These are phyloP conservation scores for Otus sunia DNA, from an alignment of 2,113 vertebrate genomes.

Conservation along the genomic window DNA sequence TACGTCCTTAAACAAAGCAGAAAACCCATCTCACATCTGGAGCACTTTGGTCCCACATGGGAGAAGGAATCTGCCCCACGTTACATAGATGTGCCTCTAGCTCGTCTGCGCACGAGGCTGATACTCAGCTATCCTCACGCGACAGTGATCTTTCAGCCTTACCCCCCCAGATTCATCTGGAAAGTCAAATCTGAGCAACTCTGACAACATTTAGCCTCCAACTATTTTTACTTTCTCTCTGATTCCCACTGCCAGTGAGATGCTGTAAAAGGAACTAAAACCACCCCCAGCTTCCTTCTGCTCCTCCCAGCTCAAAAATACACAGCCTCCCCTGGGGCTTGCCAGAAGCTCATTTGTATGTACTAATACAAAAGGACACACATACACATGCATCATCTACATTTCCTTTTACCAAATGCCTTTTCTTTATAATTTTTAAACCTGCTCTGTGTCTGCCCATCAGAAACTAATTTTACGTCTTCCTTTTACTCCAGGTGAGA, in stretches of 20 bases:
- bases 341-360: not conserved
- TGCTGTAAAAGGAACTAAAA: not conserved
- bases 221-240: slow-evolving; percentile 10
- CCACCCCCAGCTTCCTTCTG: slow-evolving; percentile 20
- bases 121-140: not conserved
- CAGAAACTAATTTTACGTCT: not conserved
- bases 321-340: not conserved
- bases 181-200: not conserved
- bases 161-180: not conserved
- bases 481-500: not conserved
- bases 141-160: not conserved
- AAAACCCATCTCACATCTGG: not conserved
- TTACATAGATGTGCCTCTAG: not conserved
- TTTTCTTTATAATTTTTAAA: not conserved
- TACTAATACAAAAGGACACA: not conserved
- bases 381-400: not conserved
- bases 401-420: not conserved
- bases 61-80: fast-evolving
- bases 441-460: not conserved
- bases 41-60: not conserved
- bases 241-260: not conserved
- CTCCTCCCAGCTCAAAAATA: not conserved
- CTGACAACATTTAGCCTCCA: slow-evolving; percentile 12
- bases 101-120: fast-evolving
- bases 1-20: not conserved